Base-by-base conservation (phyloP, 2,888 invertebrate species). In the Imbricaverruca yamaguchii region DNA sequence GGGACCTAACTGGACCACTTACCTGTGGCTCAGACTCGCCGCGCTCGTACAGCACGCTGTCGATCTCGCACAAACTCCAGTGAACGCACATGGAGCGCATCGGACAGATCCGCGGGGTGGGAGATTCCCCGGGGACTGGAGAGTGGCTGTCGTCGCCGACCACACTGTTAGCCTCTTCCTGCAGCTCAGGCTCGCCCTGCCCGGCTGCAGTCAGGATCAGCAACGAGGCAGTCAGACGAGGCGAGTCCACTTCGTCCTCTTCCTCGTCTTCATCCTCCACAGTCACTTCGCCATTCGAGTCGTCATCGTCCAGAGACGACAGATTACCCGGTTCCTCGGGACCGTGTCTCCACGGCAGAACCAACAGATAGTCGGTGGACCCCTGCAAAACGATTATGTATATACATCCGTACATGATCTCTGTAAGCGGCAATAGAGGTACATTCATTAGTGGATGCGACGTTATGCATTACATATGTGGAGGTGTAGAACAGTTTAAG, bases 131-230 rank as follows among this genome's bases (percentile, higher is more conserved):
- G 6, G 8, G 15, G 53, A 12, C 23, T 1, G 39, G 39, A 39
- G 39, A 39, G 39, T 39, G 21, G 15, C 67, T 8, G 23, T 9
- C 15, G 67, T 1, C 13, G 12, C 12, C 69, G 3, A 12, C 25
- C 13, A 3, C 7, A 0, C 39, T 0, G 39, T 39, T 4, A 7
- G 0, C 9, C 9, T 21, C 53, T 4, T 15, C 0, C 21, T 3
- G 53, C 53, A 4, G 18, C 18, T 55, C 53, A 9, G 55, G 69
- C 15, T 39, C 69, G 39, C 0, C 12, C 7, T 9, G 11, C 65
- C 10, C 65, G 9, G 10, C 15, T 39, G 9, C 7, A 4, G 39
- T 39, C 39, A 39, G 39, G 39, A 39, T 1, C 4, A 39, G 39
- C 39, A 39, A 4, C 39, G 39, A 39, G 39, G 2, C 39, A 39